Evolutionary conservation across 2,797 vertebrate species (phyloP).

Genomic region (Kryptolebias ocellatus): DNA sequence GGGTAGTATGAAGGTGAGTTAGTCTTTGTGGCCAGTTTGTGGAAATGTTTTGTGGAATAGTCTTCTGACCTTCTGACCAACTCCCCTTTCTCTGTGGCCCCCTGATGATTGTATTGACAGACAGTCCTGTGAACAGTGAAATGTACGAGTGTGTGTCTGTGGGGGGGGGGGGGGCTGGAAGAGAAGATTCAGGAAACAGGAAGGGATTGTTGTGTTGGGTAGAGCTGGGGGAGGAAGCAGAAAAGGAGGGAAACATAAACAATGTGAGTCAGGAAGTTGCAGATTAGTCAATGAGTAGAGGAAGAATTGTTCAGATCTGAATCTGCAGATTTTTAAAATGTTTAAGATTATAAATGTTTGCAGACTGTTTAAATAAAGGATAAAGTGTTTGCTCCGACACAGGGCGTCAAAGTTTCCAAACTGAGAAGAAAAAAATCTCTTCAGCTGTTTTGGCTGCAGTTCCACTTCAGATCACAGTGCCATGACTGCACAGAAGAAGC

Average conservation of each 20-base stretch:
- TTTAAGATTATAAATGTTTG: too few species aligned
- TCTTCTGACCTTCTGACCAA: too few species aligned
- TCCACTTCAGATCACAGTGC: background rate
- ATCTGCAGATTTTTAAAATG: too few species aligned
- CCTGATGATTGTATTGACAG: too few species aligned
- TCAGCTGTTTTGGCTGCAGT: background rate
- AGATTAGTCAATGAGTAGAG: constrained; percentile 11
- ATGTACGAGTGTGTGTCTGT: too few species aligned
- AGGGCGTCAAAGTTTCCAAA: background rate
- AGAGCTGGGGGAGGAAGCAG: constrained; percentile 27
- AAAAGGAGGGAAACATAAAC: constrained; percentile 26
- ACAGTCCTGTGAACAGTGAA: too few species aligned
- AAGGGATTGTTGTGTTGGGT: constrained; percentile 44
- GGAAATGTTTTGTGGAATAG: too few species aligned
- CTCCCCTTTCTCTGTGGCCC: too few species aligned
- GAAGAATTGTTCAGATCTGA: background rate
- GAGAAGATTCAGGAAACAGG: constrained; percentile 35
- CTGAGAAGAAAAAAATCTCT: background rate
- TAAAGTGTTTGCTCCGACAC: background rate
- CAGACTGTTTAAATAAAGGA: too few species aligned
- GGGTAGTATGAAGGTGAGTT: too few species aligned
- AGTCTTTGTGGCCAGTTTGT: too few species aligned
- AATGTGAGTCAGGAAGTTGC: constrained; percentile 32
- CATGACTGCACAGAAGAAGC: too few species aligned
- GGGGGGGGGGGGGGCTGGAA: background rate